These are phyloP conservation scores for Plagiodera versicolora DNA, from an alignment of 2,888 invertebrate genomes.

Conservation along the genomic window DNA sequence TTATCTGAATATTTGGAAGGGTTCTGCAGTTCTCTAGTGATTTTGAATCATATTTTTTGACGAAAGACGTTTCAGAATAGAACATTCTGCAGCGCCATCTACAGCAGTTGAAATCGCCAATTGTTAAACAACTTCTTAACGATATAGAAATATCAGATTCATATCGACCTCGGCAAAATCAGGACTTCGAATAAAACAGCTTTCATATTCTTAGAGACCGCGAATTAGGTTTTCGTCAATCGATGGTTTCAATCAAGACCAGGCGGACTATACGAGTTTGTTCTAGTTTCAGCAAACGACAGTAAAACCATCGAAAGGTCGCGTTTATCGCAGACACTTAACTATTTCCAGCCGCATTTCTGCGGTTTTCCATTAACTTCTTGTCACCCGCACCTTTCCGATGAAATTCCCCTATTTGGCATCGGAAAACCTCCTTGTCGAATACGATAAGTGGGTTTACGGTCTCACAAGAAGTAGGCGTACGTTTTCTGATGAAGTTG, in stretches of 20 bases:
- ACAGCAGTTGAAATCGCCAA: too few species aligned
- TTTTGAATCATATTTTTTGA: too few species aligned
- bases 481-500: too few species aligned
- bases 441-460: background rate
- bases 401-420: too few species aligned
- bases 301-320: constrained; percentile 17
- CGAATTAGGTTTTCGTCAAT: background rate
- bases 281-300: constrained; percentile 16
- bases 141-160: too few species aligned
- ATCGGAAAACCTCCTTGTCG: background rate
- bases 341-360: background rate
- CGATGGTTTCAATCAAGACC: constrained; percentile 8
- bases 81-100: too few species aligned
- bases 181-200: constrained; percentile 6
- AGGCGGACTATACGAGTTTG: constrained; percentile 16
- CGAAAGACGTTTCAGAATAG: too few species aligned
- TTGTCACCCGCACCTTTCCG: background rate
- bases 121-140: too few species aligned
- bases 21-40: too few species aligned
- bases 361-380: constrained; percentile 12
- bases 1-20: too few species aligned
- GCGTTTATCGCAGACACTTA: background rate
- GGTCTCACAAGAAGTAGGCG: too few species aligned
- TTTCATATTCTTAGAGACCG: background rate
- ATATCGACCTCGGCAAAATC: too few species aligned